Base-by-base conservation (phyloP, 2,888 invertebrate genomes). In the Eilema griseolum region DNA sequence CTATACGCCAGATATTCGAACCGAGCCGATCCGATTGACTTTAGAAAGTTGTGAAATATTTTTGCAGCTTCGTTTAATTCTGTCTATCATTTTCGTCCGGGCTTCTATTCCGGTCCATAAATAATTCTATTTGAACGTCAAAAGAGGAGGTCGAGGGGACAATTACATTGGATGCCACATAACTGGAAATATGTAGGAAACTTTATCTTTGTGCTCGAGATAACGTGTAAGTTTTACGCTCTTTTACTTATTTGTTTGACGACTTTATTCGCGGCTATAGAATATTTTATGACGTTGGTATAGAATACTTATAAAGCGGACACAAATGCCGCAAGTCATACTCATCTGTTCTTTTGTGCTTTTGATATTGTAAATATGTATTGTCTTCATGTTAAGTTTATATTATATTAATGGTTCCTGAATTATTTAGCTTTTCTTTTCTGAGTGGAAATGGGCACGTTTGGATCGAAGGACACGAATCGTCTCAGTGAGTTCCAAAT, bases 61-160 rank as follows among this genome's bases (percentile, higher is more conserved):
- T 77, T 69, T 26, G 56, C 37, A 61, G 59, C 61, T 65, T 75
- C 68, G 67, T 71, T 74, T 46, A 69, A 74, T 75, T 63, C 75
- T 72, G 65, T 77, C 73, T 67, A 67, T 67, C 67, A 73, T 76
- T 70, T 77, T 77, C 68, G 70, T 76, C 37, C 46, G 14, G 11
- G 24, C 16, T 63, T 46, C 8, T 57, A 67, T 66, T 72, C 59
- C 56, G 66, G 67, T 37, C 67, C 62, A 62, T 60, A 71, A 73
- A 78, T 83, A 77, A 80, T 76, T 79, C 69, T 74, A 74, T 82
- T 83, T 73, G 71, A 64, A 66, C 75, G 66, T 62, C 76, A 74
- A 75, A 75, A 74, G 73, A 63, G 71, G 63, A 71, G 67, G 31
- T 67, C 67, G 24, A 61, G 66, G n/a, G 72, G 66, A 83, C 83